Evolutionary conservation across 2,888 invertebrate genomes (phyloP).

Genomic region (Dolichomitus sp.): DNA sequence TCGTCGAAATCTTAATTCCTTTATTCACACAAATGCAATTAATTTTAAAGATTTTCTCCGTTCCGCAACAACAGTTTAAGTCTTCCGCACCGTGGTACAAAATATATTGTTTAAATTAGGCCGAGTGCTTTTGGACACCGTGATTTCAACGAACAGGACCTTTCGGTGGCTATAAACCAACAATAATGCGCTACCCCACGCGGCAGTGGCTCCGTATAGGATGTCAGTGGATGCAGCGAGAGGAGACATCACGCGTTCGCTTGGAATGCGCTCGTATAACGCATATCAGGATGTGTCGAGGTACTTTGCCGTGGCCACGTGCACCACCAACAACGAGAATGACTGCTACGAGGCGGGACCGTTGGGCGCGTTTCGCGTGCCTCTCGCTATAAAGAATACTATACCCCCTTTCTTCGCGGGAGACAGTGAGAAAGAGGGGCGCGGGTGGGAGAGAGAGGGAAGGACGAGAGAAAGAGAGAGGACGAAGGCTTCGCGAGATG

Average conservation of each 20-base stretch:
- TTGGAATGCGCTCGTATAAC: slow-evolving; percentile 51
- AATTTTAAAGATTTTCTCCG: neutral
- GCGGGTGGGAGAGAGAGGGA: neutral
- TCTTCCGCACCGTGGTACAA: neutral
- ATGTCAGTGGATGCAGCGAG: slow-evolving; percentile 1
- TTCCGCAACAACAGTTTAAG: neutral
- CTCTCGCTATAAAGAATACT: slow-evolving; percentile 16
- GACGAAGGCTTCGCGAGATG: slow-evolving; percentile 41
- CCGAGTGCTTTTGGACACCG: neutral
- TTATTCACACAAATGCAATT: neutral
- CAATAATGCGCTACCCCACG: neutral
- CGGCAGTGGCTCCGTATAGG: neutral
- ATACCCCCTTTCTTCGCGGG: slow-evolving; percentile 28
- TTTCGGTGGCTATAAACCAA: slow-evolving; percentile 11
- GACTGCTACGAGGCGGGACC: slow-evolving; percentile 30
- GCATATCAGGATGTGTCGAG: slow-evolving; percentile 29
- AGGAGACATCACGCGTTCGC: slow-evolving; percentile 22
- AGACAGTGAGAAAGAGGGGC: slow-evolving; percentile 12
- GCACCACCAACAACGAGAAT: slow-evolving; percentile 38
- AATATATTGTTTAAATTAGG: neutral
- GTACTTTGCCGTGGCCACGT: slow-evolving; percentile 19
- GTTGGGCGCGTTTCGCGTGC: slow-evolving; percentile 44
- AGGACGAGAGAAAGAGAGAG: slow-evolving; percentile 12
- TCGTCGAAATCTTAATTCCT: no score
- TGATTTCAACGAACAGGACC: slow-evolving; percentile 5